Evolutionary conservation across 2,113 vertebrate genomes (phyloP), one percentile per base, ranked within the genome.

Genomic region (Psilopsiagon aurifrons): DNA sequence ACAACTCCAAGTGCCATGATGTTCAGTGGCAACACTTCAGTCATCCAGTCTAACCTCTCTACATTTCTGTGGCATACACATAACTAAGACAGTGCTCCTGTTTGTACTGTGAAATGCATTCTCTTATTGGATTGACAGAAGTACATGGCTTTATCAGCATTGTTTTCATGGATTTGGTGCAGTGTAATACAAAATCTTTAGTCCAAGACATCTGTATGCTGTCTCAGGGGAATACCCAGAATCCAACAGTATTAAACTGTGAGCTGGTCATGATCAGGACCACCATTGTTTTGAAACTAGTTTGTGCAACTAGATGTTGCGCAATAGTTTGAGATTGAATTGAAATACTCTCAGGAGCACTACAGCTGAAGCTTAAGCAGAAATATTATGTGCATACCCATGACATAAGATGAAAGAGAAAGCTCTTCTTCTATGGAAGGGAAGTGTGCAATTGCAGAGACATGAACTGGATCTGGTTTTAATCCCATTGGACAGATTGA

Each of bases 361-460:
- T 57, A 20, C 69, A 79, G 89, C 62, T 79, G 77, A 87, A 68
- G 86, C 37, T 92, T 95, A 87, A 69, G 74, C 22, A 89, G 81
- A 70, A 92, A 71, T 73, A 60, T 74, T 82, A 87, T 52, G 81
- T 68, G 81, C 77, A 82, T 82, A 39, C 17, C 37, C 39, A 1
- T 92, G 86, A 86, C 89, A 81, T 78, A 57, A 94, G 91, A 95
- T 95, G 95, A 96, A 97, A 95, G 89, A 82, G 89, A 95, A 88
- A 91, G 52, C 74, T 35, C 66, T 94, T 39, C 82, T 52, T 44
- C 81, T 81, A 39, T 75, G 77, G 83, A 89, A 78, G 77, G 70
- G 95, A 97, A 93, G 91, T 95, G 94, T 95, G 94, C 92, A 97
- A 94, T 95, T 95, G 95, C 91, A 68, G 96, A 92, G 94, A 94